These are phyloP conservation scores for Linepithema humile DNA, from an alignment of 1,140 invertebrate species.

Conservation along the genomic window DNA sequence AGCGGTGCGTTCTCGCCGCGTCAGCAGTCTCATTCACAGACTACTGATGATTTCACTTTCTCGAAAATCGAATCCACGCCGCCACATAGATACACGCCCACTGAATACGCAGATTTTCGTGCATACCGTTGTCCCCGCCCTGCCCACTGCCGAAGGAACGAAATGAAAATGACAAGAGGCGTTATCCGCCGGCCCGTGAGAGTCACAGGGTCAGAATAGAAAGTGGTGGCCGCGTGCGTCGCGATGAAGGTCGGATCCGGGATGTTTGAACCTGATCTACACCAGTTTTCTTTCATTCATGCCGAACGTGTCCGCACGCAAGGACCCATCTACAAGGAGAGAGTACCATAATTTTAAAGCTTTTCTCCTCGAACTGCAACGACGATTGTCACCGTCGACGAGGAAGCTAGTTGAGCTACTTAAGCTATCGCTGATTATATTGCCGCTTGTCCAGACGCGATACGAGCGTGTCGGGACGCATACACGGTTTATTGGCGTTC, in stretches of 20 bases:
- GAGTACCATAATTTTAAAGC: conserved; percentile 2
- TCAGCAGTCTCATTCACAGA: neutral
- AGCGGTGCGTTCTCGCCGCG: neutral
- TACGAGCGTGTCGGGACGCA: neutral
- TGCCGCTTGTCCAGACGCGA: neutral
- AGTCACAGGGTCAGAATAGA: conserved; percentile 80
- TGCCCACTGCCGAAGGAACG: conserved; percentile 47
- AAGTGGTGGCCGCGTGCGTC: conserved; percentile 75
- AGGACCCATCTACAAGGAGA: conserved; percentile 15
- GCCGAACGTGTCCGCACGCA: conserved; percentile 22
- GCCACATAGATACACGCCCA: neutral
- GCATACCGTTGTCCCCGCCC: conserved; percentile 30
- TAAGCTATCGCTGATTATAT: neutral
- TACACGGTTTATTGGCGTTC: neutral
- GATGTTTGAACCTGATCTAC: conserved; percentile 76
- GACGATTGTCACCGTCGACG: neutral
- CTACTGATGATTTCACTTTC: conserved; percentile 23
- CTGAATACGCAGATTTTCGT: neutral
- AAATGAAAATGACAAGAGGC: conserved; percentile 78
- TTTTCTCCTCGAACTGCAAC: conserved; percentile 13
- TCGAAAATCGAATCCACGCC: neutral
- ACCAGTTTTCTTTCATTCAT: conserved; percentile 80
- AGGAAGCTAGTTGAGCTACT: neutral
- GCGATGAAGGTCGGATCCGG: conserved; percentile 81
- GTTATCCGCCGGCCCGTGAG: conserved; percentile 58